Conservation (phyloP, 2,797 vertebrate genomes). For the Eutrigla gurnardus region DNA sequence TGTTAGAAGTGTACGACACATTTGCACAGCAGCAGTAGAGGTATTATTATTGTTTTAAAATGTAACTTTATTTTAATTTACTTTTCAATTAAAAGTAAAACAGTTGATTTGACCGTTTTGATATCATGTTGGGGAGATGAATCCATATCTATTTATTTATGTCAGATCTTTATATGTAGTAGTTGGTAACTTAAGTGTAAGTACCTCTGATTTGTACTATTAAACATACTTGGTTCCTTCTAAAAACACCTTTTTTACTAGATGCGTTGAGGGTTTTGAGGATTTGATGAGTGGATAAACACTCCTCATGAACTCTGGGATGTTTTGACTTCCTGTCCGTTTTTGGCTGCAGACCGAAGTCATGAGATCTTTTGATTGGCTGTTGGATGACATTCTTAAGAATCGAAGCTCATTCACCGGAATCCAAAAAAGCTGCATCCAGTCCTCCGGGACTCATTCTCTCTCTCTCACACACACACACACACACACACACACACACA, state of each 20-base stretch:
- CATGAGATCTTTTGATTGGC: conserved; percentile 53
- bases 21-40: too few species aligned
- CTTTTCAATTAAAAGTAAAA: too few species aligned
- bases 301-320: conserved; percentile 3
- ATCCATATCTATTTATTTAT: too few species aligned
- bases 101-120: too few species aligned
- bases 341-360: conserved; percentile 52
- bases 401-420: conserved; percentile 56
- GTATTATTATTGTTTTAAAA: too few species aligned
- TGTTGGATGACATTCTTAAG: conserved; percentile 68
- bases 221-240: too few species aligned
- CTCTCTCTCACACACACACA: conserved; percentile 16
- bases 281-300: not conserved
- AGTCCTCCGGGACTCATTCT: conserved; percentile 35
- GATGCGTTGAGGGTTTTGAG: not conserved
- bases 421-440: conserved; percentile 51
- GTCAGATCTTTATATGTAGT: not conserved
- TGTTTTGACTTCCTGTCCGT: conserved; percentile 37
- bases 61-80: too few species aligned
- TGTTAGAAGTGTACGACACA: too few species aligned
- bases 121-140: too few species aligned
- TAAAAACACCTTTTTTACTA: too few species aligned
- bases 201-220: too few species aligned
- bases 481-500: conserved; percentile 18
- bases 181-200: not conserved